Evolutionary conservation across 2,888 invertebrate genomes (phyloP), one percentile per base, ranked within the genome.

Genomic region (Cyclophora albipunctata): DNA sequence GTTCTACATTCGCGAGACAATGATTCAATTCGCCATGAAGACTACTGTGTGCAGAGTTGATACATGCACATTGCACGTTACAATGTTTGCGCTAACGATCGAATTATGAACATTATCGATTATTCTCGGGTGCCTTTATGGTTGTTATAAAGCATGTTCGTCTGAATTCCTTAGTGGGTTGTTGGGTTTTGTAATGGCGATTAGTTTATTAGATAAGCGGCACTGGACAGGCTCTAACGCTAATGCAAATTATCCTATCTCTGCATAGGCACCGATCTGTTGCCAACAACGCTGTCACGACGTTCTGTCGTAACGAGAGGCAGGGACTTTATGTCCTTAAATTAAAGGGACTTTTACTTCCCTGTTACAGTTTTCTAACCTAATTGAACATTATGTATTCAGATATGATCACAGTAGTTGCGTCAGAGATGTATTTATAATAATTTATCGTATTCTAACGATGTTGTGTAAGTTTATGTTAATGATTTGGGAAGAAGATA

Each of bases 321-420:
- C 52, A 64, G 64, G 72, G 71, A 67, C 70, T 60, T 62, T 53
- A 61, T 51, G 71, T 78, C 75, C 78, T 77, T 79, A 74, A 70
- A 72, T 71, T 67, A 69, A 73, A 75, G 5, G 75, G 74, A 74
- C 78, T 78, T 77, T 81, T 79, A 82, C 81, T 83, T 84, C 81
- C 84, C 70, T 50, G 64, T 66, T 71, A 68, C 66, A 70, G 67
- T 73, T 75, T 67, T 69, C 61, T 58, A 63, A 57, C 63, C 63
- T 76, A 75, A 74, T 74, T 75, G 69, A 75, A 64, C 66, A 71
- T 74, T 75, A 73, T 69, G 68, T 62, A 71, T 59, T 63, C 58
- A 52, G 69, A 70, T 76, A 69, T 59, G 52, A 70, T 66, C 63
- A 45, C 40, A 37, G 7, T 48, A 53, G 59, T 69, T 64, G 65